These are phyloP conservation scores for Deroplatys truncata DNA, from an alignment of 2,888 invertebrate species.

Conservation along the genomic window DNA sequence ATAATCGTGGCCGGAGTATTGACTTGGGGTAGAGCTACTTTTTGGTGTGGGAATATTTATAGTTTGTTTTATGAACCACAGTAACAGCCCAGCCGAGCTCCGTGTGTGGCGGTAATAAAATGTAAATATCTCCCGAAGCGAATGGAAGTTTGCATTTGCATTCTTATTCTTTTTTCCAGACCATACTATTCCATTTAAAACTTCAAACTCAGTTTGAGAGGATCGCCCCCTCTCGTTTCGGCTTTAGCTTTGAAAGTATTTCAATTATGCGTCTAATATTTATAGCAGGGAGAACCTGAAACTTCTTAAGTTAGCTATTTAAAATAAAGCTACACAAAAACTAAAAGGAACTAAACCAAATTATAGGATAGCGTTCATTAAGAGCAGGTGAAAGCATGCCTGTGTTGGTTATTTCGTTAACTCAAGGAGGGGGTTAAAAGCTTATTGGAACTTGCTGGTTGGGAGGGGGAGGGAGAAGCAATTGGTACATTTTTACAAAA, in stretches of 20 bases:
- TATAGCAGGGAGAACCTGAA: neutral
- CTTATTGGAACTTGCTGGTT: too few species aligned
- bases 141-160: neutral
- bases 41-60: neutral
- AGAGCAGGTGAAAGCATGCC: too few species aligned
- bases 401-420: too few species aligned
- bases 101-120: neutral
- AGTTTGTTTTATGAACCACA: neutral
- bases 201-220: neutral
- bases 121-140: neutral
- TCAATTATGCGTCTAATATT: neutral
- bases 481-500: too few species aligned
- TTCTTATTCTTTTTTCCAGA: neutral
- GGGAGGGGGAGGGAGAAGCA: too few species aligned
- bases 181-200: neutral
- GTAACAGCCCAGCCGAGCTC: neutral
- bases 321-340: neutral
- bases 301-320: neutral
- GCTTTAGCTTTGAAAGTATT: neutral
- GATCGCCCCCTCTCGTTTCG: neutral
- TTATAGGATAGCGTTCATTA: too few species aligned
- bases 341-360: too few species aligned
- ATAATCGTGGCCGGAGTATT: neutral
- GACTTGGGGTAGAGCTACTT: neutral
- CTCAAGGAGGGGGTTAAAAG: too few species aligned